Evolutionary conservation across 2,888 invertebrate species (phyloP), one percentile per base, ranked within the genome.

Genomic region (Mythimna vitellina): DNA sequence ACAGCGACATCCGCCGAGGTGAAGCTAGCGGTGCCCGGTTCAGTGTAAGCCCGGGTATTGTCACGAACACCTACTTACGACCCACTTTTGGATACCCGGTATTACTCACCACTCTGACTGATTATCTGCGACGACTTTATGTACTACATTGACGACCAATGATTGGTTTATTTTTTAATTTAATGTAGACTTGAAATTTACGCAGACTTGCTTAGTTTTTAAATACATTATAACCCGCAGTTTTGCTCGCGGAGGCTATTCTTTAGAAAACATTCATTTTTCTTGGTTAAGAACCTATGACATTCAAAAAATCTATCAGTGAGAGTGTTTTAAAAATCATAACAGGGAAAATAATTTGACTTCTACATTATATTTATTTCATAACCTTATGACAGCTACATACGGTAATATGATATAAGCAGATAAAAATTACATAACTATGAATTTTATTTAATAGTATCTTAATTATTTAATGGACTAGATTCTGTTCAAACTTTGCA

Each of bases 1-100:
- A 95, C 95, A 93, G 92, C 89, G 89, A 89, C 92, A 88, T 95
- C 95, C 95, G 94, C 93, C 78, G 90, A 93, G 93, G 94, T 92
- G 93, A 91, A 91, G 88, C 89, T 83, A 81, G 76, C 78, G 73
- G 82, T 85, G 85, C 89, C 88, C 86, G 86, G 88, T 82, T 86
- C 88, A 81, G 72, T 81, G 78, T 80, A 76, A 81, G 38, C 86
- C 84, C 83, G 84, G 77, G 76, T 71, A 83, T 85, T 87, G 83
- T 85, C 81, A 65, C 68, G 70, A 78, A 83, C 75, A 85, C 81
- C 82, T 64, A 82, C 70, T 80, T 73, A 78, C 73, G 83, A 73
- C 74, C 74, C 77, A 85, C 73, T 87, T 85, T 77, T 61, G 46
- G 54, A 76, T 84, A 81, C 56, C 62, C 32, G 68, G 68, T 75